Percentiles rank a stretch among this genome's conserved stretches.
phyloP scores from a whole-genome alignment of 30 jellyfish, hydroid and myxozoan genomes.

The Pseudorhiza aurosa region DNA sequence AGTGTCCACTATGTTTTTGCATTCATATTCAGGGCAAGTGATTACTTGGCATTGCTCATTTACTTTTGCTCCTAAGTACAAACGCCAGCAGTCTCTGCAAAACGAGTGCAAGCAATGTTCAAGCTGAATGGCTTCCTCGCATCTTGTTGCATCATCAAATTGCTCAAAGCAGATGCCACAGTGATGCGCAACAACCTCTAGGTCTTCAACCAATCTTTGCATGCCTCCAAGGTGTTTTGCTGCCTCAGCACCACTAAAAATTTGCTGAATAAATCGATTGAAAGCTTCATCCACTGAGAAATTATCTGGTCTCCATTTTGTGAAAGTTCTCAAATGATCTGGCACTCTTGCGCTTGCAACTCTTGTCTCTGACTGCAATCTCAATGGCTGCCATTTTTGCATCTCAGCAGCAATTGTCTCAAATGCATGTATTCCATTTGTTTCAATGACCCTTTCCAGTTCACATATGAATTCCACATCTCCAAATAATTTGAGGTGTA shows the following conservation, averaged over 20 bases:
- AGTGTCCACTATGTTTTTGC: conserved; percentile 23
- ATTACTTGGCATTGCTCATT: background rate
- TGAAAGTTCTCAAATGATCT: background rate
- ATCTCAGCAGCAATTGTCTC: background rate
- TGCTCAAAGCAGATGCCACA: conserved; percentile 10
- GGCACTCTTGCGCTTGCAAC: background rate
- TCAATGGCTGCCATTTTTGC: background rate
- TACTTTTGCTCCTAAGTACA: conserved; percentile 1
- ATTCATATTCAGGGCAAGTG: conserved; percentile 31
- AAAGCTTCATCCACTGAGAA: background rate
- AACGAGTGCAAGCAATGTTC: conserved; percentile 20
- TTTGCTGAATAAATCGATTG: background rate
- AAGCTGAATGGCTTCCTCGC: background rate
- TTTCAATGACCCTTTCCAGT: background rate
- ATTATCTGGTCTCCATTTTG: conserved; percentile 10
- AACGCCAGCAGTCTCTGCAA: conserved; percentile 48
- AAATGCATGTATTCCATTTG: background rate
- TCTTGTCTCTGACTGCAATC: background rate
- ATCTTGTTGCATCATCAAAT: background rate
- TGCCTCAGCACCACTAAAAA: background rate
- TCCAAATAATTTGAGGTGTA: background rate
- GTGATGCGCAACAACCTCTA: background rate
- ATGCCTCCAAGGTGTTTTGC: background rate
- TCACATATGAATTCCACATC: background rate
- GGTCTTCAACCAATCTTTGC: background rate